A percentile compares a stretch with the other conserved stretches of the same genome.
These are phyloP conservation scores for Morpho helenor DNA, from an alignment of 2,888 invertebrate species.

Conservation along the genomic window DNA sequence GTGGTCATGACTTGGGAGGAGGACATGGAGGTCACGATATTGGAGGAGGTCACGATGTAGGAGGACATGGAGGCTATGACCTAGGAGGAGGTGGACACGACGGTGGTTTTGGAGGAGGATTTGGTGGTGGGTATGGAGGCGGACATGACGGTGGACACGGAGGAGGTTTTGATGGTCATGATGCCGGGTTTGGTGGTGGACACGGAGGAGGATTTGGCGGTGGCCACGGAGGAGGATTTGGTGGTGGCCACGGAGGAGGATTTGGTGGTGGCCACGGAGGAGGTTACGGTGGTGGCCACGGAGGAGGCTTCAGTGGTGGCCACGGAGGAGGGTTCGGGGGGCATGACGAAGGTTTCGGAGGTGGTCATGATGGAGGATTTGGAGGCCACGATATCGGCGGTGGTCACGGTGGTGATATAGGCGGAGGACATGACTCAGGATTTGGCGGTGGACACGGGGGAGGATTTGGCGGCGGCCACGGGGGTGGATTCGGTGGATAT, in stretches of 20 bases:
- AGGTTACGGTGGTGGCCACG: conserved; percentile 34
- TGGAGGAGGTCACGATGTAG: conserved; percentile 12
- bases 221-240: conserved; percentile 28
- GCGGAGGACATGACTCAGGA: conserved; percentile 34
- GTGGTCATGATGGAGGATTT: conserved; percentile 29
- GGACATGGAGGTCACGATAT: neutral
- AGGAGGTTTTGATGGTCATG: conserved; percentile 28
- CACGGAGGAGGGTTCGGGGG: conserved; percentile 28
- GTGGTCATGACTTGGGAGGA: conserved; percentile 18
- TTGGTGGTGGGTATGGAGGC: conserved; percentile 15
- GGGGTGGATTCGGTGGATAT: conserved; percentile 34
- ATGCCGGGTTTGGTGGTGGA: conserved; percentile 27
- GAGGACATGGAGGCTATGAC: neutral
- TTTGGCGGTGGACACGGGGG: conserved; percentile 35
- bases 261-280: conserved; percentile 33
- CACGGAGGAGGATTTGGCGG: conserved; percentile 30
- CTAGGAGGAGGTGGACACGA: conserved; percentile 3
- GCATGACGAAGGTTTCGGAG: conserved; percentile 17
- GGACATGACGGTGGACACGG: conserved; percentile 25
- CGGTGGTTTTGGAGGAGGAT: conserved; percentile 33
- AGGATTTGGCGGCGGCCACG: conserved; percentile 33
- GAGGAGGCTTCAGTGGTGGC: conserved; percentile 28
- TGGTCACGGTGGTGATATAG: conserved; percentile 25
- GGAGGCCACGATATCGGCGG: conserved; percentile 35
- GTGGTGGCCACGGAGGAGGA: conserved; percentile 32